These are phyloP conservation scores for Halcyon malimbica DNA, from an alignment of 2,113 vertebrate genomes.

Conservation along the genomic window DNA sequence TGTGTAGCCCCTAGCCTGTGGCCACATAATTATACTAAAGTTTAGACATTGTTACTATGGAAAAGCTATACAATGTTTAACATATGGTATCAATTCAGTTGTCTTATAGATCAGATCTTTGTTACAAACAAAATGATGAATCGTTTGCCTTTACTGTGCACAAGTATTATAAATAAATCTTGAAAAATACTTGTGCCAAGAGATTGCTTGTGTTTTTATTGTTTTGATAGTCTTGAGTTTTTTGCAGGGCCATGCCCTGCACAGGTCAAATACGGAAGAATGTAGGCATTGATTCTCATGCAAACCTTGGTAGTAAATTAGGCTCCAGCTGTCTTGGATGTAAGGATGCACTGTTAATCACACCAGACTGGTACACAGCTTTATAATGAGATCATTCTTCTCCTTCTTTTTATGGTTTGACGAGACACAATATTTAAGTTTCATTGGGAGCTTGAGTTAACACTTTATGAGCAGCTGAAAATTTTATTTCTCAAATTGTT, in stretches of 20 bases:
- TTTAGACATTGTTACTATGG: background rate
- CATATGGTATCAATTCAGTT: background rate
- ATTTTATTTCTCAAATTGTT: background rate
- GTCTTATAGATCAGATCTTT: background rate
- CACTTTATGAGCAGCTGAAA: background rate
- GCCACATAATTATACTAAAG: background rate
- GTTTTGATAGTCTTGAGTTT: background rate
- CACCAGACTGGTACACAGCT: background rate
- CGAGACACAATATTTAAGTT: background rate
- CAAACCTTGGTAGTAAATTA: background rate
- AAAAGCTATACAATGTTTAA: background rate
- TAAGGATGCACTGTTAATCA: background rate
- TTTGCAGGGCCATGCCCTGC: background rate
- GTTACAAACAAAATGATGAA: background rate
- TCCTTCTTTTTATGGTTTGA: background rate
- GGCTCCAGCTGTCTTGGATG: background rate
- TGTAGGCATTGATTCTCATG: background rate
- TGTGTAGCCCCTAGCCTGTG: background rate
- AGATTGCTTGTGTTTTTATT: background rate
- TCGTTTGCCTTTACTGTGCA: background rate
- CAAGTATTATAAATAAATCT: background rate
- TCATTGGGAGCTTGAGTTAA: background rate
- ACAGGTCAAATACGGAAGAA: background rate
- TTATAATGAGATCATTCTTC: background rate
- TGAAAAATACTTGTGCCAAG: background rate